These are phyloP conservation scores for Trachelus troglodyta DNA, from an alignment of 2,888 invertebrate species.

Conservation along the genomic window DNA sequence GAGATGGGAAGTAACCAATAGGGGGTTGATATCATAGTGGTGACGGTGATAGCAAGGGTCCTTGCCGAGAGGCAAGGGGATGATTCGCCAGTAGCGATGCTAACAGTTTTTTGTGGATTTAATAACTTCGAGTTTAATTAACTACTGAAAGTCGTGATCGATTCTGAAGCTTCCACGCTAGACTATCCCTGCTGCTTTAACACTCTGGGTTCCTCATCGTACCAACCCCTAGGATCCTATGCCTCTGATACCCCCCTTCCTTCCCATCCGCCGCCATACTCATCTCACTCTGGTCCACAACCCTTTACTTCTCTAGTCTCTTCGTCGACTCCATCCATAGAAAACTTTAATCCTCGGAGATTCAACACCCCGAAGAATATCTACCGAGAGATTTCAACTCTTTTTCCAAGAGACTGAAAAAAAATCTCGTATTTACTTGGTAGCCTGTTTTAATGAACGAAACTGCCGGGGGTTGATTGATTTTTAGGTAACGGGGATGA, in stretches of 20 bases:
- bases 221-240: not conserved
- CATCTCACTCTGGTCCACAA: constrained; percentile 15
- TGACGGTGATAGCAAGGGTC: not conserved
- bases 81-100: constrained; percentile 32
- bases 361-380: constrained; percentile 26
- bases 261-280: not conserved
- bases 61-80: constrained; percentile 12
- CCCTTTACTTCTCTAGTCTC: constrained; percentile 12
- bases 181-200: constrained; percentile 32
- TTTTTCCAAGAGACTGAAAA: not conserved
- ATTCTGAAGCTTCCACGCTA: constrained; percentile 39
- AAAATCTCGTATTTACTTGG: not conserved
- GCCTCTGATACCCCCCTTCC: too few species aligned
- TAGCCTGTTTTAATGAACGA: not conserved
- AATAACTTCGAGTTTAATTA: constrained; percentile 63
- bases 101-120: constrained; percentile 56
- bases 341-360: constrained; percentile 28
- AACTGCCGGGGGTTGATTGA: not conserved
- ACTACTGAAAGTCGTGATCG: constrained; percentile 59
- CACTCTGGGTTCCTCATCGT: constrained; percentile 21
- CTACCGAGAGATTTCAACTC: not conserved
- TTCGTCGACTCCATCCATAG: constrained; percentile 11
- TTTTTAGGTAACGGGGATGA: not conserved
- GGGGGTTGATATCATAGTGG: not conserved
- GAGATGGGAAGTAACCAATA: not conserved